Base-by-base conservation (phyloP, 2,888 invertebrate species). In the Hypolimnas misippus region DNA sequence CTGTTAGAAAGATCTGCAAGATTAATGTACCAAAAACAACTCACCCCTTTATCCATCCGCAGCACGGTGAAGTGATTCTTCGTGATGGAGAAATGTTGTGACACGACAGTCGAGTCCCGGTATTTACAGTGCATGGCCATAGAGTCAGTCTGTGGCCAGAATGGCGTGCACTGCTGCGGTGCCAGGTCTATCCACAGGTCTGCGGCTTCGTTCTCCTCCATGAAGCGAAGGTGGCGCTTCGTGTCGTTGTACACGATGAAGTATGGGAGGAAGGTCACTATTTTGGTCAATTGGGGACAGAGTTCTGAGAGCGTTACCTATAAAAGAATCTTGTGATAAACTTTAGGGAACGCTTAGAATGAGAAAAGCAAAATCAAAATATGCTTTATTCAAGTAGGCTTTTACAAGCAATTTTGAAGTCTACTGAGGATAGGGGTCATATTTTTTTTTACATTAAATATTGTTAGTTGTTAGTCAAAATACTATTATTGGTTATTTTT, bases 121-220 rank as follows among this genome's bases (percentile, higher is more conserved):
- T 94, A 95, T 84, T 96, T 96, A 72, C 96, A 95, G 73, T 95
- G 95, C 95, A 97, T 95, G 70, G 93, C 93, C 95, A 96, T 95
- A 0, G 95, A 95, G 66, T 95, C 95, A 0, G 96, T 96, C 73
- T 95, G 95, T 0, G 97, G 97, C 96, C 96, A 97, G 84, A 96
- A 97, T 6, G 96, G 93, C 14, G 94, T 84, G 72, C 95, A 95
- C 83, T 96, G 95, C 65, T 93, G 93, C 0, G 95, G 94, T 0
- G 93, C 86, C 16, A 97, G 86, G 85, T 97, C 97, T 55, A 95
- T 93, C 97, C 97, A 97, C 8, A 97, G 88, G 83, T 97, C 97
- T 0, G 96, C 96, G 44, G 95, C 94, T 77, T 97, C 96, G 76
- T 97, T 96, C 81, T 96, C 95, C 77, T 97, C 97, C 97, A 97